These are phyloP conservation scores for Drosophila mojavensis DNA, from an alignment of 1,140 invertebrate genomes.

Conservation along the genomic window DNA sequence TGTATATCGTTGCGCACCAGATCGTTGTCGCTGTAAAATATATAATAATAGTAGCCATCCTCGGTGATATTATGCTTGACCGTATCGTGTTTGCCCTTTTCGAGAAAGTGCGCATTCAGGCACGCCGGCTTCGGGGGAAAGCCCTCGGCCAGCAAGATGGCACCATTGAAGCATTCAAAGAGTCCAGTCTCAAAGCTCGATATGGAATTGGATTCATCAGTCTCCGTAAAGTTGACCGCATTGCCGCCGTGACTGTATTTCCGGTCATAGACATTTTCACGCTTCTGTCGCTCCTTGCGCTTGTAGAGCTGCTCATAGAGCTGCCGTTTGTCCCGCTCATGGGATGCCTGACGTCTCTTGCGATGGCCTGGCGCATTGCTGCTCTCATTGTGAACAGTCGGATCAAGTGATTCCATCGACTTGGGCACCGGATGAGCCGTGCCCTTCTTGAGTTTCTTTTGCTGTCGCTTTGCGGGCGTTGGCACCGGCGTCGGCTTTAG, in stretches of 20 bases:
- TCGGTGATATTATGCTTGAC: slow-evolving; percentile 88
- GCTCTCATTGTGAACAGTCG: background rate
- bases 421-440: slow-evolving; percentile 26
- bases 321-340: slow-evolving; percentile 22
- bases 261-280: slow-evolving; percentile 88
- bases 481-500: slow-evolving; percentile 6
- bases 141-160: slow-evolving; percentile 88
- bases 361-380: background rate
- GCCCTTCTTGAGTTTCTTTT: slow-evolving; percentile 78
- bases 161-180: slow-evolving; percentile 89
- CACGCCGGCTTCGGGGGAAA: slow-evolving; percentile 89
- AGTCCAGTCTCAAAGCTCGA: slow-evolving; percentile 91
- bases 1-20: slow-evolving; percentile 91
- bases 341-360: background rate
- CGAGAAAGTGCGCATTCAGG: slow-evolving; percentile 87
- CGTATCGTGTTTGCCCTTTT: slow-evolving; percentile 86
- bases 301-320: slow-evolving; percentile 75
- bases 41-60: slow-evolving; percentile 94
- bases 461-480: slow-evolving; percentile 18
- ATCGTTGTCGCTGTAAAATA: slow-evolving; percentile 94
- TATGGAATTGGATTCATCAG: slow-evolving; percentile 87
- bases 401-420: background rate
- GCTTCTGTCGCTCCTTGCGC: slow-evolving; percentile 85
- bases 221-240: slow-evolving; percentile 86
- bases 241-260: slow-evolving; percentile 91